Evolutionary conservation across 2,797 vertebrate genomes (phyloP).

Genomic region (Lepus oiostolus): DNA sequence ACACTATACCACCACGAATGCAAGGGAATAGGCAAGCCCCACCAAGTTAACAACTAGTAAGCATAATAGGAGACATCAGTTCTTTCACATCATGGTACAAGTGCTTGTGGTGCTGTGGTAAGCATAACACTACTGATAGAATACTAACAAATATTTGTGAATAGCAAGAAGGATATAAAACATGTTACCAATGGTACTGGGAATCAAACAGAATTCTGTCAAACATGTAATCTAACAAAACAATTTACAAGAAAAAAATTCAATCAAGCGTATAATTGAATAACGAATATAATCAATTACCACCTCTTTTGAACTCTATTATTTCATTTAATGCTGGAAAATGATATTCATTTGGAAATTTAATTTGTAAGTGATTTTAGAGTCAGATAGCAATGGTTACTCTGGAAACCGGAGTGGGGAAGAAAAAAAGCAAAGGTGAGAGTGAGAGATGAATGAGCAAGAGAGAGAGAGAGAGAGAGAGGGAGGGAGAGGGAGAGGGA

Average conservation of each 20-base stretch:
- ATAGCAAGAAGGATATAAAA: background rate
- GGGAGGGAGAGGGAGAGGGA: background rate
- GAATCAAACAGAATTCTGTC: background rate
- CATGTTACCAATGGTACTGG: background rate
- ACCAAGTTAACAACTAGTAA: no score
- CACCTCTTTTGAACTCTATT: background rate
- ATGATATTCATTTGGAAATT: conserved; percentile 15
- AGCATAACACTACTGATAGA: background rate
- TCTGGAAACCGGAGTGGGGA: background rate
- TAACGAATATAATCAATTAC: background rate
- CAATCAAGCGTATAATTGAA: background rate
- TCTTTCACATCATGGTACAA: background rate
- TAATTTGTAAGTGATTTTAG: background rate
- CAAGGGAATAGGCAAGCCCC: background rate
- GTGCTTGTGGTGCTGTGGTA: background rate
- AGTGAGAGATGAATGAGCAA: background rate
- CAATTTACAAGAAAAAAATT: background rate
- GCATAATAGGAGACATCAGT: rapidly evolving
- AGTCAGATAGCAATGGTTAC: background rate
- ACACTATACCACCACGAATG: background rate
- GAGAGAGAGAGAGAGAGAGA: background rate
- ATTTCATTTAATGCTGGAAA: background rate
- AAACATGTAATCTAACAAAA: background rate
- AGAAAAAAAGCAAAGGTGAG: background rate
- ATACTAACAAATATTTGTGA: background rate